Base-by-base conservation (phyloP, 1,140 invertebrate species). In the Trichoplusia ni region DNA sequence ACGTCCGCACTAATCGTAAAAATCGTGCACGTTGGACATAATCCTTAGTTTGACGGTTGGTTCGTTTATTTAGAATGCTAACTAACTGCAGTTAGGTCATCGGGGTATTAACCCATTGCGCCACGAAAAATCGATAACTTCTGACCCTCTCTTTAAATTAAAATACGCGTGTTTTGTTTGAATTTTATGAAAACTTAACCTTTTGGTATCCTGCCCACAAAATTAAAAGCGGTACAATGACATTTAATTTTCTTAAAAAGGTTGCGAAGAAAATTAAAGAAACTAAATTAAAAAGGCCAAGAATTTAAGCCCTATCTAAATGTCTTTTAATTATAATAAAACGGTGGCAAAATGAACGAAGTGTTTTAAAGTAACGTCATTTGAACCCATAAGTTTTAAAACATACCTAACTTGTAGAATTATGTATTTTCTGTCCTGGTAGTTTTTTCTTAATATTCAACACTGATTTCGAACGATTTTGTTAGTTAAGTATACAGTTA, bases 121-220 rank as follows among this genome's bases (percentile, higher is more conserved):
- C 33, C 35, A 27, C 46, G 18, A 14, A 29, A 27, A 56, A 56
- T 56, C 51, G 51, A 56, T 56, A 56, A 6, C 13, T n/a, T 3
- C 11, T 25, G 7, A n/a, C 35, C 35, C 14, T 51, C 8, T 19
- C 14, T 31, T 31, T 27, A 33, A 31, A 13, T n/a, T 42, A 18
- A 25, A n/a, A n/a, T n/a, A n/a, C n/a, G n/a, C n/a, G n/a, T n/a
- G n/a, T n/a, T n/a, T n/a, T n/a, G n/a, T 25, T 23, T 25, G 14
- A 46, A 35, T 29, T 38, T 40, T 44, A 58, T 58, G 54, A 37
- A 58, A 58, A 58, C 31, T 23, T 31, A 44, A 58, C 54, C 54
- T 58, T 58, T 58, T 19, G 14, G 23, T 23, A 7, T 0, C 38
- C 37, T n/a, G 9, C 38, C n/a, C 23, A 42, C 21, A 13, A 29